A percentile compares a stretch with the other conserved stretches of the same genome.
Evolutionary conservation across 2,888 invertebrate genomes (phyloP).

Genomic region (Pyrrhosoma nymphula): DNA sequence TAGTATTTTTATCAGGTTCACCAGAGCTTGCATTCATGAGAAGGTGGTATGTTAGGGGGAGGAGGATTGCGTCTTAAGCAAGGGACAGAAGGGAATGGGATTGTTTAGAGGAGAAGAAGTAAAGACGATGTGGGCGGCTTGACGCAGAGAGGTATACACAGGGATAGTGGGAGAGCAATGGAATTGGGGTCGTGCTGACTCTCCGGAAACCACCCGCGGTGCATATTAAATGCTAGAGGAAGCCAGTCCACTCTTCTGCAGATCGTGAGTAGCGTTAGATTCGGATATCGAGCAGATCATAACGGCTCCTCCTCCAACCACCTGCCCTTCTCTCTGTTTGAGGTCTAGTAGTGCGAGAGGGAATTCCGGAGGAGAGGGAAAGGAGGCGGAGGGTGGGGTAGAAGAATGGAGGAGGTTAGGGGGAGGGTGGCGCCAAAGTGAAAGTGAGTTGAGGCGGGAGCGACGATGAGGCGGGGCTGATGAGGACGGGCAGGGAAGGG

Average conservation of each 20-base stretch:
- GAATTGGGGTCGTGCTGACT: not conserved
- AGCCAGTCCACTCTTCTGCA: slow-evolving; percentile 6
- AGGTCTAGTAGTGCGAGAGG: not conserved
- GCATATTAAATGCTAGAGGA: slow-evolving; percentile 45
- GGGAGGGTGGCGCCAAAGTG: slow-evolving; percentile 20
- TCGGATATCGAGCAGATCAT: slow-evolving; percentile 50
- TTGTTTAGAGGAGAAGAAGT: not conserved
- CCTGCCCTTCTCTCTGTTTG: not conserved
- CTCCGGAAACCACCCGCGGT: slow-evolving; percentile 31
- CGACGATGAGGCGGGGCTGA: not conserved
- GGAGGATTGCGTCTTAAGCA: too few species aligned
- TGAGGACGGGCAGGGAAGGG: not conserved
- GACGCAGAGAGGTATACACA: too few species aligned
- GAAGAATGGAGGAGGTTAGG: too few species aligned
- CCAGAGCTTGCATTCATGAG: too few species aligned
- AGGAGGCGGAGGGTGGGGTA: not conserved
- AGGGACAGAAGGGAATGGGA: not conserved
- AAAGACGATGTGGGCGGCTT: not conserved
- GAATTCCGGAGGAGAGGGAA: not conserved
- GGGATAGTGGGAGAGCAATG: not conserved
- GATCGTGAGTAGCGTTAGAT: slow-evolving; percentile 62
- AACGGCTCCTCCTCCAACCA: not conserved
- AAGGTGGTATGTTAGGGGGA: not conserved
- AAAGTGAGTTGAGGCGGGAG: not conserved
- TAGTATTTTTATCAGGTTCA: too few species aligned